phyloP scores from a whole-genome alignment of 2,888 invertebrate species.

The Caradrina kadenii region DNA sequence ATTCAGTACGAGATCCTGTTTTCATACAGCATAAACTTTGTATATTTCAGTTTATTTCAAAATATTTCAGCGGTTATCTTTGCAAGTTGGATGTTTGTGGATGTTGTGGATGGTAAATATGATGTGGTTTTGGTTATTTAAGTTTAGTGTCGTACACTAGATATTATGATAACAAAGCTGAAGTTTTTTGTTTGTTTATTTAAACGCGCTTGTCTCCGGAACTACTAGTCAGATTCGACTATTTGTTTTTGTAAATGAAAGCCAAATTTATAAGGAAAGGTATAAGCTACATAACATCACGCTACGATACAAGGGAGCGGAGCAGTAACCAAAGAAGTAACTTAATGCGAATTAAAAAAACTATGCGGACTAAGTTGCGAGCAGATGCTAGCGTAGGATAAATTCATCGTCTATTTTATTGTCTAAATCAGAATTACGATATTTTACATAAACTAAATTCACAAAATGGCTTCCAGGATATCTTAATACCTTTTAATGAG shows the following conservation, averaged over 20 bases:
- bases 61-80: slow-evolving; percentile 50
- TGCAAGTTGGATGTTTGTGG: slow-evolving; percentile 29
- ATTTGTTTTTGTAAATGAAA: no score
- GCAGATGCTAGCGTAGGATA: background rate
- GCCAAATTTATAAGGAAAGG: no score
- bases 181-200: no score
- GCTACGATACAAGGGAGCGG: no score
- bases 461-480: slow-evolving; percentile 22
- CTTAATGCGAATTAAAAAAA: no score
- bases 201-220: no score
- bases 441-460: slow-evolving; percentile 29
- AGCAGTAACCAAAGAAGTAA: no score
- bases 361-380: no score
- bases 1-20: slow-evolving; percentile 68
- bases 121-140: background rate
- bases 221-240: no score
- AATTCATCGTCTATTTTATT: background rate
- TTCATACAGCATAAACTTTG: slow-evolving; percentile 67
- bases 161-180: background rate
- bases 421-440: slow-evolving; percentile 1
- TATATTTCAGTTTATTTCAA: slow-evolving; percentile 60
- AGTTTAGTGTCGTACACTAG: background rate
- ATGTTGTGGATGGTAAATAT: slow-evolving; percentile 9
- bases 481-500: slow-evolving; percentile 58
- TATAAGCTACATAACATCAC: no score